phyloP scores from a whole-genome alignment of 2,113 vertebrate genomes.

The Lepidothrix coronata region DNA sequence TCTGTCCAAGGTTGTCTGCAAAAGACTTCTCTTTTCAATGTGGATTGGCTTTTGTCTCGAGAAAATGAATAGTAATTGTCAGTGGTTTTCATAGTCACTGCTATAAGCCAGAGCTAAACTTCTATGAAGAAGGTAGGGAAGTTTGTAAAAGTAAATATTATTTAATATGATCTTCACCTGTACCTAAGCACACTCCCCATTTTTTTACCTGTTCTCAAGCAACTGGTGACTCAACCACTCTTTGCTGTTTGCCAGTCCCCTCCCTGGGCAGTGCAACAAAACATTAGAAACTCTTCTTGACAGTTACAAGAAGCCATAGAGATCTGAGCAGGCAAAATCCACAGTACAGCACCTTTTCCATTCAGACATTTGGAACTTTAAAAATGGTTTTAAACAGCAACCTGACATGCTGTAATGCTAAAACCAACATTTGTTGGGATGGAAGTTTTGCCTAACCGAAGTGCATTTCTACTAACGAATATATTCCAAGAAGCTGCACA shows the following conservation, averaged over 20 bases:
- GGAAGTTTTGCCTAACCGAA: background rate
- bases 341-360: background rate
- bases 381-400: background rate
- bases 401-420: accelerated
- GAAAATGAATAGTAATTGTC: background rate
- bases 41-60: background rate
- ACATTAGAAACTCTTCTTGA: background rate
- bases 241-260: background rate
- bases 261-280: background rate
- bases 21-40: background rate
- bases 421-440: background rate
- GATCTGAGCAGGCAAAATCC: background rate
- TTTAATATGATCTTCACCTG: background rate
- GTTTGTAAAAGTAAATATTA: background rate
- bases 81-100: background rate
- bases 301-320: background rate
- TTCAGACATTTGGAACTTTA: background rate
- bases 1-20: background rate
- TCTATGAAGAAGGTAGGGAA: background rate
- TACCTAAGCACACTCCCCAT: background rate
- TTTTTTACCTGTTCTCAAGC: background rate
- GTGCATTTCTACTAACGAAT: background rate
- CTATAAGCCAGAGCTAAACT: background rate
- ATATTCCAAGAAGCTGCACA: background rate
- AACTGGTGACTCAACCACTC: background rate